Percentiles rank a stretch among this genome's conserved stretches.
Conservation (phyloP, 1,140 invertebrate species). For the Sipha flava region DNA sequence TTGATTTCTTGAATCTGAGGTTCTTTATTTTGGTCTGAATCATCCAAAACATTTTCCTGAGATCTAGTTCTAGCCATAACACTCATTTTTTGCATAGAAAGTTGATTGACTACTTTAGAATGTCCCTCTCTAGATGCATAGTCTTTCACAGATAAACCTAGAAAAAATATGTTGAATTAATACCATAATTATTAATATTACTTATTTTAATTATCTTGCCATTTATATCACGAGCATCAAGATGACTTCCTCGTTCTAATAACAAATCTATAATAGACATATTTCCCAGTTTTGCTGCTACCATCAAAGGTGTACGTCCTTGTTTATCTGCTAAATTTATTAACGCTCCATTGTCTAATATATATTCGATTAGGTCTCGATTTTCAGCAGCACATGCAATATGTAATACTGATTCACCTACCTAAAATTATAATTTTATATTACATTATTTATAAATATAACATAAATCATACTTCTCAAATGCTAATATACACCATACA, state of each 20-base stretch:
- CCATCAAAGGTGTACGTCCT: constrained; percentile 50
- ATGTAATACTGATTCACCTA: constrained; percentile 39
- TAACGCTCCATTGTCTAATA: constrained; percentile 51
- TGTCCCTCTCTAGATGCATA: constrained; percentile 41
- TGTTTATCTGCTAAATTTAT: constrained; percentile 51
- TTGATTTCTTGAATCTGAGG: not conserved
- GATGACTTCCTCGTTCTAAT: constrained; percentile 40
- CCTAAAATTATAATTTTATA: constrained; percentile 32
- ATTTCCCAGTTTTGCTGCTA: constrained; percentile 48
- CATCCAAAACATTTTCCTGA: constrained; percentile 15
- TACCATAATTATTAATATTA: not conserved
- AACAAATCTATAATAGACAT: constrained; percentile 39
- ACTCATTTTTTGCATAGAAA: constrained; percentile 31
- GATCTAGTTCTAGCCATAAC: constrained; percentile 23
- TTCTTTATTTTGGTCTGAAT: not conserved
- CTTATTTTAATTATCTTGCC: constrained; percentile 37
- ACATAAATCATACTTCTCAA: not conserved
- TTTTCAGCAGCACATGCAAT: constrained; percentile 38
- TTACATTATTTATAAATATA: not conserved
- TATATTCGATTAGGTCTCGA: constrained; percentile 48
- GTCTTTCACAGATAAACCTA: constrained; percentile 42
- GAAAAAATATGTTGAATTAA: constrained; percentile 22
- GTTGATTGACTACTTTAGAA: constrained; percentile 34
- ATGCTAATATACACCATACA: not conserved
- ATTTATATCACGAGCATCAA: constrained; percentile 40